These are phyloP conservation scores for Augochlorella aurata DNA, from an alignment of 2,888 invertebrate species.

Conservation along the genomic window DNA sequence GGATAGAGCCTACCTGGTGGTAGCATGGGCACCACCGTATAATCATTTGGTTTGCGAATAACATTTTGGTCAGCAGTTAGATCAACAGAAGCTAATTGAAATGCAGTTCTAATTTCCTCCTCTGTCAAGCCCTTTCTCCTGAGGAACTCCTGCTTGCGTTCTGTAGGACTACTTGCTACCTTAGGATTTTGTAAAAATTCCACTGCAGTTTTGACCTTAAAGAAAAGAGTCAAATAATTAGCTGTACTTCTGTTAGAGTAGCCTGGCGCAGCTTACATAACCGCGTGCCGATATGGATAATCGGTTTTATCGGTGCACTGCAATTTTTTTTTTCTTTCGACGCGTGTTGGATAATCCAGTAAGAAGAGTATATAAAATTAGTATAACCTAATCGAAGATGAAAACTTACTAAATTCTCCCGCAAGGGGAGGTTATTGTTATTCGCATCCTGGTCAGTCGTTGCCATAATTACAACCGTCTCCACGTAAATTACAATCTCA, in stretches of 20 bases:
- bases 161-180: constrained; percentile 88
- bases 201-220: constrained; percentile 91
- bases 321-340: not conserved
- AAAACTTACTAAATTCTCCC: constrained; percentile 77
- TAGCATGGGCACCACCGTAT: constrained; percentile 73
- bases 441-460: constrained; percentile 74
- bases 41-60: constrained; percentile 65
- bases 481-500: constrained; percentile 37
- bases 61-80: constrained; percentile 54
- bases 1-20: constrained; percentile 67
- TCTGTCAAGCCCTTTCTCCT: constrained; percentile 90
- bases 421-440: constrained; percentile 68
- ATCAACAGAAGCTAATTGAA: constrained; percentile 84
- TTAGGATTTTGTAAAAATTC: constrained; percentile 94
- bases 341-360: not conserved
- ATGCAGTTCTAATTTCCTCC: constrained; percentile 88
- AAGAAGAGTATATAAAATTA: not conserved
- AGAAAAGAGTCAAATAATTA: constrained; percentile 17
- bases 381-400: constrained; percentile 38
- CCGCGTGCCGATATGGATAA: not conserved
- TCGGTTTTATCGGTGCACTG: not conserved
- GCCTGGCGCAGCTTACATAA: constrained; percentile 22
- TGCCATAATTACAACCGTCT: constrained; percentile 27
- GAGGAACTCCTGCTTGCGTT: constrained; percentile 91
- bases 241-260: not conserved